Evolutionary conservation across 2,888 invertebrate species (phyloP), one percentile per base, ranked within the genome.

Genomic region (Rhabditoides inermis): DNA sequence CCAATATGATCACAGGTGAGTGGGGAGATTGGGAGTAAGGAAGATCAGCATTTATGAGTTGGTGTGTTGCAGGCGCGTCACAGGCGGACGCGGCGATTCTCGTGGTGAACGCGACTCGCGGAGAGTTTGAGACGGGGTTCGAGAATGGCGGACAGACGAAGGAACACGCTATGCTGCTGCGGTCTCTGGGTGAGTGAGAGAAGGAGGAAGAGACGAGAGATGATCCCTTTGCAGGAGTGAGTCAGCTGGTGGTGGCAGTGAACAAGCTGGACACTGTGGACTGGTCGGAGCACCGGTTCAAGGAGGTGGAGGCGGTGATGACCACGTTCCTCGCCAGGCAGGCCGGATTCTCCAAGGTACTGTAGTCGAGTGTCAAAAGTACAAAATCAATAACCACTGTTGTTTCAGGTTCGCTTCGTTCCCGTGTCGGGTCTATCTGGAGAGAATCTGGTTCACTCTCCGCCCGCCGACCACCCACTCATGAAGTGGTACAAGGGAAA

Each of bases 71-170:
- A 71, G 95, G 95, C 18, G 92, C 95, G 2, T 88, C 91, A 0
- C 94, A 95, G 79, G 98, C 98, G 2, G 98, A 99, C 81, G 94
- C 90, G 1, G 94, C 92, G 15, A 81, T 99, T 30, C 80, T 99
- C 23, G 95, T 98, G 0, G 88, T 98, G 0, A 95, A 98, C 81
- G 90, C 94, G 1, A 82, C 82, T 0, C 75, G 87, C 68, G 98
- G 98, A 25, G 98, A 98, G 80, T 99, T 99, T 80, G 98, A 99
- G 79, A 90, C 94, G 39, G 98, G 98, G 1, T 98, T 98, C 79
- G 94, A 95, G 73, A 85, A 86, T 67, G 95, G 95, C 12, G 98
- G 98, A 1, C 98, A 98, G 79, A 98, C 95, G 0, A 82, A 94
- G 58, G 95, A 98, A 78, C 95, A 98, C 81, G 90, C 95, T 2